Conservation (phyloP, 2,797 vertebrate genomes). For the Phrynocephalus forsythii region DNA sequence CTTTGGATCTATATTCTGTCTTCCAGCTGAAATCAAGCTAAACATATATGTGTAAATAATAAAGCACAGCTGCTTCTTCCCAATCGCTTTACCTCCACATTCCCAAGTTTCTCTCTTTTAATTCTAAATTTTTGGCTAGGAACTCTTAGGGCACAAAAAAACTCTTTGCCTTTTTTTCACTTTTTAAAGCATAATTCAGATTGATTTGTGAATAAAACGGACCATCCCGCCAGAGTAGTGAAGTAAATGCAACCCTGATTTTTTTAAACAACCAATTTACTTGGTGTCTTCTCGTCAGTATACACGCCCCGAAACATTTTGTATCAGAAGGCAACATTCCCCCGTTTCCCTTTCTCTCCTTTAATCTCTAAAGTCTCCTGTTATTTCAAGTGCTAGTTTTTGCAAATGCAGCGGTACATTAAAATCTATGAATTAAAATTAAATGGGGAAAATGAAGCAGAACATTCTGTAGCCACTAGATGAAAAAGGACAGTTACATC, state of each 20-base stretch:
- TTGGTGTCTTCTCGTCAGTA: background rate
- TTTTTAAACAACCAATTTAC: background rate
- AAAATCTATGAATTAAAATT: constrained; percentile 1
- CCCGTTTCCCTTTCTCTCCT: too few species aligned
- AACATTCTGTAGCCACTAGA: background rate
- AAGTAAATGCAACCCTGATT: background rate
- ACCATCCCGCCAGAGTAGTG: background rate
- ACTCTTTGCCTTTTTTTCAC: background rate
- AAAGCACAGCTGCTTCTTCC: background rate
- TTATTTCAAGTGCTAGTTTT: background rate
- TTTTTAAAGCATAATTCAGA: background rate
- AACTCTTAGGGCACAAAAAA: background rate
- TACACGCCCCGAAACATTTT: background rate
- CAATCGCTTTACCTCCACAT: background rate
- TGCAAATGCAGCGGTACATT: background rate
- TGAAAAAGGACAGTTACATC: background rate
- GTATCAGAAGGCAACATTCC: background rate
- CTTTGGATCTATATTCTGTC: background rate
- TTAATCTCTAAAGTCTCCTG: background rate
- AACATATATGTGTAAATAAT: background rate
- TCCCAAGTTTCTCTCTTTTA: background rate
- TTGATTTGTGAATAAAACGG: background rate
- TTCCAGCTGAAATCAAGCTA: background rate
- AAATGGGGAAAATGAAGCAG: background rate
- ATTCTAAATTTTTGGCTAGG: background rate